These are phyloP conservation scores for Aromia moschata DNA, from an alignment of 2,888 invertebrate species.

Conservation along the genomic window DNA sequence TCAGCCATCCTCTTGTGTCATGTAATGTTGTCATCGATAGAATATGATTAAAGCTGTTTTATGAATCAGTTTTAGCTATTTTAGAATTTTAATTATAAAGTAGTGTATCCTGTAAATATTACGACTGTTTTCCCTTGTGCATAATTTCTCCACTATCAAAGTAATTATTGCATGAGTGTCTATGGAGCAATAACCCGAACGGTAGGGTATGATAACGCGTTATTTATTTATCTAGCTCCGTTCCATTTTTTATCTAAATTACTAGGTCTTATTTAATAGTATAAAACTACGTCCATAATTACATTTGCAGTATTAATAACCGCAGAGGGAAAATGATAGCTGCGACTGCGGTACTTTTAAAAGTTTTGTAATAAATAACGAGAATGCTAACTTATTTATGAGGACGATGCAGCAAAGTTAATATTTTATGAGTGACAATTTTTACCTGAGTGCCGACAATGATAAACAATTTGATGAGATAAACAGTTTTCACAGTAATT, in stretches of 20 bases:
- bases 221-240: not conserved
- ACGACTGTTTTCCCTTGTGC: no score
- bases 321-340: not conserved
- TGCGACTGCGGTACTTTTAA: not conserved
- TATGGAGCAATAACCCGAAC: not conserved
- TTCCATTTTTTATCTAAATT: conserved; percentile 4
- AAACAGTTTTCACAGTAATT: no score
- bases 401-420: not conserved
- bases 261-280: not conserved
- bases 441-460: no score
- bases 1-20: no score
- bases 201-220: not conserved
- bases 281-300: not conserved
- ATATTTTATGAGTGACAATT: not conserved
- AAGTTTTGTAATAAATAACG: not conserved
- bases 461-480: no score
- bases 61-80: no score
- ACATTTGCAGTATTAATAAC: not conserved
- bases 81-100: no score
- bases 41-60: no score
- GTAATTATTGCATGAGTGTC: no score
- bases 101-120: no score
- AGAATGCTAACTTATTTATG: not conserved
- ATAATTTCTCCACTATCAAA: no score
- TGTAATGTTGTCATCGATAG: no score